phyloP scores from a whole-genome alignment of 2,888 invertebrate species.

The Electrophaes corylata region DNA sequence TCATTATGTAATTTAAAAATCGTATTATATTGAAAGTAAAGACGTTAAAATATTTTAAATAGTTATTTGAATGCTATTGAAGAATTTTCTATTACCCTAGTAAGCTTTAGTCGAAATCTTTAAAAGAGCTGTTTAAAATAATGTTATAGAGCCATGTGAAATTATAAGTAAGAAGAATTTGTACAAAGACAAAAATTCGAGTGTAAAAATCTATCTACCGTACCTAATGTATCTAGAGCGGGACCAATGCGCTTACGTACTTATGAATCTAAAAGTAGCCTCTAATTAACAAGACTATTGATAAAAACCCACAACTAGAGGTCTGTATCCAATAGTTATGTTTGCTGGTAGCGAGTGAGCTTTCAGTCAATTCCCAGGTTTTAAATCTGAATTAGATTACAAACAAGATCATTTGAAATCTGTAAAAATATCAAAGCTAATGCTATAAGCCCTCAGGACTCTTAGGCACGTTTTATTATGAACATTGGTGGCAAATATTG shows the following conservation, averaged over 20 bases:
- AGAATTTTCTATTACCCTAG: conserved; percentile 55
- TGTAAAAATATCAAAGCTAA: conserved; percentile 57
- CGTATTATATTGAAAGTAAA: conserved; percentile 41
- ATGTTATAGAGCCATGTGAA: conserved; percentile 27
- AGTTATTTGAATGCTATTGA: conserved; percentile 37
- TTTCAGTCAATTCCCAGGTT: conserved; percentile 32
- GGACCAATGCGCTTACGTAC: conserved; percentile 58
- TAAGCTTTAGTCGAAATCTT: conserved; percentile 33
- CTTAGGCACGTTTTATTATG: conserved; percentile 76
- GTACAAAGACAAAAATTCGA: conserved; percentile 47
- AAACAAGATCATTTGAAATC: conserved; percentile 31
- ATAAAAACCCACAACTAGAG: conserved; percentile 15
- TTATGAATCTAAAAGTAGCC: conserved; percentile 22
- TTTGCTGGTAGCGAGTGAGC: conserved; percentile 11
- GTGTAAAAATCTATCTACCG: conserved; percentile 62
- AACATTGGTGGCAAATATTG: conserved; percentile 51
- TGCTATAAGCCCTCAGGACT: conserved; percentile 65
- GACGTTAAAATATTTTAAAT: conserved; percentile 37
- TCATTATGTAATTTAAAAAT: conserved; percentile 43
- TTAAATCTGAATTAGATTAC: conserved; percentile 22
- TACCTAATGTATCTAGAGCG: conserved; percentile 59
- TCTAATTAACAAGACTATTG: conserved; percentile 14
- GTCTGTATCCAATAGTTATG: conserved; percentile 3
- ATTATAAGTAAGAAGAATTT: conserved; percentile 37
- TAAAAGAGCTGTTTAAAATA: conserved; percentile 23